Evolutionary conservation across 2,888 invertebrate genomes (phyloP), one percentile per base, ranked within the genome.

Genomic region (Microplitis manilae): DNA sequence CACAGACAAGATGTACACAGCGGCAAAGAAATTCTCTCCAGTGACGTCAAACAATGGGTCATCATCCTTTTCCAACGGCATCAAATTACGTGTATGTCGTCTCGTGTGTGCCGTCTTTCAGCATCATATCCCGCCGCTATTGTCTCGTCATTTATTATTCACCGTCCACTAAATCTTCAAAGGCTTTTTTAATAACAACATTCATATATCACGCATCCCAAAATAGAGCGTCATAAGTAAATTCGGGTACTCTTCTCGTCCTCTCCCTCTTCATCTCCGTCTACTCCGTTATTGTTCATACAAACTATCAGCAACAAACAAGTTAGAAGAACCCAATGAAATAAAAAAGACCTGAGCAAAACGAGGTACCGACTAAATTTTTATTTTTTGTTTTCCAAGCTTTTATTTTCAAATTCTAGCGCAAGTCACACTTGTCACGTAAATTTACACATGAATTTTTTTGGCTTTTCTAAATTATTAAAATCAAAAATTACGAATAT

Each of bases 41-140:
- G 20, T 20, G 20, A 20, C 20, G 62, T 62, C 20, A 15, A 62
- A 62, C 62, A 62, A 62, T 62, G 62, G 17, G 20, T 62, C 62
- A 17, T 62, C 62, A 62, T 62, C 62, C 62, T 62, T 62, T 17
- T 17, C 15, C 59, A 9, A 13, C n/a, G 6, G 17, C 62, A 62
- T 20, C 62, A 62, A 62, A 62, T 62, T 20, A 20, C 20, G 62
- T 20, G 17, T 62, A 20, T 9, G 20, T 59, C 59, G 30, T 30
- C 50, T 50, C 50, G 50, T 50, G 50, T 50, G 13, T 50, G 13
- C 13, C 13, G 30, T 30, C 50, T 50, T 13, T 50, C 50, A 50
- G 50, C 50, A 30, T 30, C 30, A 30, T 30, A 30, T 50, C 13
- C 50, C 13, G 13, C 50, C 50, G 13, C 50, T 50, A 50, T 50